Percentiles rank a stretch among this genome's conserved stretches.
Conservation (phyloP, 2,113 vertebrate species). For the Misgurnus mizolepis region DNA sequence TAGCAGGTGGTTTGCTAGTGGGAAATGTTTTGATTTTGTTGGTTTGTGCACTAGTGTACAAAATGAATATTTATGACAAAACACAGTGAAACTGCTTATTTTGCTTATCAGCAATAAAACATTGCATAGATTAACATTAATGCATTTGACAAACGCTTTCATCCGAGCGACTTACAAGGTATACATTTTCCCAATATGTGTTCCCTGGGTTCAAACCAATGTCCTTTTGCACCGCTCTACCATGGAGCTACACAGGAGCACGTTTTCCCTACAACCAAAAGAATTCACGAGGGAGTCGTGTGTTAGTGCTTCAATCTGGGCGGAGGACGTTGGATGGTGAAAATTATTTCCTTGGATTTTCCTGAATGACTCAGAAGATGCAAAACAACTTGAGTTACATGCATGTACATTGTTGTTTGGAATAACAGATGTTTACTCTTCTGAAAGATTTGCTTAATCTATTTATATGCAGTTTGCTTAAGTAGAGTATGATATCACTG, state of each 20-base stretch:
- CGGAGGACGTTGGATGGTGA: constrained; percentile 2
- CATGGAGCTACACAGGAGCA: background rate
- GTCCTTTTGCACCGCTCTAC: too few species aligned
- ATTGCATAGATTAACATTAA: too few species aligned
- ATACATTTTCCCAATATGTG: too few species aligned
- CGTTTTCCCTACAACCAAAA: background rate
- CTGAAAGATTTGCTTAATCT: constrained; percentile 13
- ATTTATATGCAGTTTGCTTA: constrained; percentile 3
- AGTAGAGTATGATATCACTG: background rate
- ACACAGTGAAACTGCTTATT: too few species aligned
- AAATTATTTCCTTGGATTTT: constrained; percentile 50
- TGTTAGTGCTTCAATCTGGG: constrained; percentile 25
- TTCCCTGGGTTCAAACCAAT: too few species aligned
- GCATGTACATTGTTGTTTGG: background rate
- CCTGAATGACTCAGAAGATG: constrained; percentile 62
- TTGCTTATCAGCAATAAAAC: too few species aligned
- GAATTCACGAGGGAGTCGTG: constrained; percentile 15
- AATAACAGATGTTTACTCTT: background rate
- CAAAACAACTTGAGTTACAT: constrained; percentile 43
- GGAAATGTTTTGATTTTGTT: too few species aligned
- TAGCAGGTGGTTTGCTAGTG: too few species aligned
- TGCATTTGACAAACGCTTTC: too few species aligned
- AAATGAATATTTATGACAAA: too few species aligned
- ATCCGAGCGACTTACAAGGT: too few species aligned
- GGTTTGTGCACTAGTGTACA: too few species aligned